Evolutionary conservation across 2,113 vertebrate species (phyloP).

Genomic region (Pituophis catenifer): DNA sequence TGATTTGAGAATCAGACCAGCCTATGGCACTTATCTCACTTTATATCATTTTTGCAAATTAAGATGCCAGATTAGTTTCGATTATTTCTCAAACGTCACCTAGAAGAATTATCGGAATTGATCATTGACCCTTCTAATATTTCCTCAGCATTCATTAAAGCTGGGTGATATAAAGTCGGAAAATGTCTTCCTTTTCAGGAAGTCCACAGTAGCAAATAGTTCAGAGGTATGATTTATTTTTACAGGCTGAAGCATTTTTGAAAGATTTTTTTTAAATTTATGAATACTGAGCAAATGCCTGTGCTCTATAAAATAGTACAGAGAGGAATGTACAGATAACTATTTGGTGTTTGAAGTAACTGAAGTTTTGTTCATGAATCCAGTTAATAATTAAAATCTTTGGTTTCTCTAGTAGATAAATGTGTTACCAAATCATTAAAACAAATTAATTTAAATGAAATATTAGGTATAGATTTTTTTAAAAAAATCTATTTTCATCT

Average conservation of each 20-base stretch:
- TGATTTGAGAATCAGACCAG: neutral
- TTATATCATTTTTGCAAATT: neutral
- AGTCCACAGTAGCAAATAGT: slow-evolving; percentile 9
- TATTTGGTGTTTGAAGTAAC: neutral
- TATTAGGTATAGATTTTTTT: neutral
- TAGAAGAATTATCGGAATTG: neutral
- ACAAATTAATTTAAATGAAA: neutral
- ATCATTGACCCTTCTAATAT: neutral
- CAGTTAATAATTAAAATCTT: slow-evolving; percentile 4
- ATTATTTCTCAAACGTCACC: neutral
- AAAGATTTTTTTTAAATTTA: neutral
- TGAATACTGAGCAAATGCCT: slow-evolving; percentile 13
- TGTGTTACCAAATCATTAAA: neutral
- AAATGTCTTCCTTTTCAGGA: neutral
- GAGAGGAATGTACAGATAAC: neutral
- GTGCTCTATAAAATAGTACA: neutral
- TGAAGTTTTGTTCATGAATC: neutral
- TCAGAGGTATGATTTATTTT: slow-evolving; percentile 23
- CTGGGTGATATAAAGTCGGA: neutral
- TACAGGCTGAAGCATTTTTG: slow-evolving; percentile 3
- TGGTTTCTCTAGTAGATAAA: neutral
- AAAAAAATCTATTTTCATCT: neutral
- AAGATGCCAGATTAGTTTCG: neutral
- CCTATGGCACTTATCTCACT: neutral
- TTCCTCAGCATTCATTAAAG: neutral